Evolutionary conservation across 2,113 vertebrate genomes (phyloP).

Genomic region (Meles meles): DNA sequence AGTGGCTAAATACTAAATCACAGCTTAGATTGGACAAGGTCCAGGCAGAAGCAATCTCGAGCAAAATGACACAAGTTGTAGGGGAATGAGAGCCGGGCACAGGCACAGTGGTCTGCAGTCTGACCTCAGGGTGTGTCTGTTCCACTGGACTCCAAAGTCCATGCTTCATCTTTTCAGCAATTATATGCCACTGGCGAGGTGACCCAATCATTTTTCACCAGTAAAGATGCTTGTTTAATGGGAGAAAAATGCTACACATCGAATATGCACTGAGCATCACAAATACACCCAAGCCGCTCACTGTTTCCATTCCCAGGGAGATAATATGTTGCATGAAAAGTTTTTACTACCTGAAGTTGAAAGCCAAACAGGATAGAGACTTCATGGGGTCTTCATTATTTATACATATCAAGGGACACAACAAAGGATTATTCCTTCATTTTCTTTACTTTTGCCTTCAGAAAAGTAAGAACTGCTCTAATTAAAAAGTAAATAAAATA

Average conservation of each 20-base stretch:
- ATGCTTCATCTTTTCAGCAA: fast-evolving
- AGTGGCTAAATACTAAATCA: not conserved
- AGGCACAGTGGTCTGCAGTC: fast-evolving
- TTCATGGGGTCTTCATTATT: too few species aligned
- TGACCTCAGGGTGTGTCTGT: not conserved
- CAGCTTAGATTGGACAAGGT: too few species aligned
- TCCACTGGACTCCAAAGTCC: too few species aligned
- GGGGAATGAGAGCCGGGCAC: fast-evolving
- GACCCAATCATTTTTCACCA: not conserved
- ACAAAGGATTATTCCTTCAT: not conserved
- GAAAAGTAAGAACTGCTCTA: not conserved
- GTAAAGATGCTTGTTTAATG: not conserved
- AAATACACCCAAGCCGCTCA: not conserved
- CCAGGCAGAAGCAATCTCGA: not conserved
- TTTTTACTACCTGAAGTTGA: not conserved
- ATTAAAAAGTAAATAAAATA: not conserved
- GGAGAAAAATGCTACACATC: fast-evolving
- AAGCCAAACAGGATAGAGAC: not conserved
- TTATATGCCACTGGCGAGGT: fast-evolving
- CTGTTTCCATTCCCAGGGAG: not conserved
- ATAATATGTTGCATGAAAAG: not conserved
- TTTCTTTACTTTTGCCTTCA: not conserved
- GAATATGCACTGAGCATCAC: not conserved
- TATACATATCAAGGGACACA: not conserved
- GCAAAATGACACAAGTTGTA: not conserved